Conservation (phyloP, 2,888 invertebrate genomes). For the Epinotia brunnichana region DNA sequence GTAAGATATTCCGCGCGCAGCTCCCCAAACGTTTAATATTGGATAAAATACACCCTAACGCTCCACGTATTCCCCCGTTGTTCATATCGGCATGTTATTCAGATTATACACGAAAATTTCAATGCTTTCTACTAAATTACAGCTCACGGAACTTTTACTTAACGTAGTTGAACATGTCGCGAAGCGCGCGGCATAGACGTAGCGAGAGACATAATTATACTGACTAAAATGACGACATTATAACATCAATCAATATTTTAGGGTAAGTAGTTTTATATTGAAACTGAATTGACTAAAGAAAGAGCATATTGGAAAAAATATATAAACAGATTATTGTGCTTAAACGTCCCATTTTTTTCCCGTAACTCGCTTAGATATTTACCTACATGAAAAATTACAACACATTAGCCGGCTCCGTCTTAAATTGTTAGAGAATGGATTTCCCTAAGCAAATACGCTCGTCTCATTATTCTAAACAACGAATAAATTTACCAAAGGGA, state of each 20-base stretch:
- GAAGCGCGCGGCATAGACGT: constrained; percentile 55
- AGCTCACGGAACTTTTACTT: constrained; percentile 80
- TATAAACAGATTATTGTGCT: constrained; percentile 46
- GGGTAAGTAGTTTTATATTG: neutral
- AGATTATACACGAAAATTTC: constrained; percentile 84
- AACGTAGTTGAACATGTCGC: constrained; percentile 59
- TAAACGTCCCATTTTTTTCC: constrained; percentile 12
- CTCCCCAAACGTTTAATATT: constrained; percentile 82
- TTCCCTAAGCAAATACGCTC: constrained; percentile 75
- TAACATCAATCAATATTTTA: neutral
- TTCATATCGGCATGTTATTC: constrained; percentile 84
- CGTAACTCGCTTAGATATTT: constrained; percentile 45
- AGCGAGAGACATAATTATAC: neutral
- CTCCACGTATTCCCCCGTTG: constrained; percentile 79
- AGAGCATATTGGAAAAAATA: too few species aligned
- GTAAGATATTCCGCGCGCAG: constrained; percentile 77
- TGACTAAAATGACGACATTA: neutral
- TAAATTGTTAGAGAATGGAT: constrained; percentile 80
- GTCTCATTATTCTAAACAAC: constrained; percentile 81
- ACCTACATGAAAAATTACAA: constrained; percentile 76
- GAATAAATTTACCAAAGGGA: constrained; percentile 79
- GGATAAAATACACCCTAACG: constrained; percentile 81
- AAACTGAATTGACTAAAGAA: too few species aligned
- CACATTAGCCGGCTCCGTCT: constrained; percentile 74
- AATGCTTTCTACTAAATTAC: constrained; percentile 84